Percentiles rank a stretch among this genome's conserved stretches.
phyloP scores from a whole-genome alignment of 2,888 invertebrate species.

The Zaprionus obscuricornis region DNA sequence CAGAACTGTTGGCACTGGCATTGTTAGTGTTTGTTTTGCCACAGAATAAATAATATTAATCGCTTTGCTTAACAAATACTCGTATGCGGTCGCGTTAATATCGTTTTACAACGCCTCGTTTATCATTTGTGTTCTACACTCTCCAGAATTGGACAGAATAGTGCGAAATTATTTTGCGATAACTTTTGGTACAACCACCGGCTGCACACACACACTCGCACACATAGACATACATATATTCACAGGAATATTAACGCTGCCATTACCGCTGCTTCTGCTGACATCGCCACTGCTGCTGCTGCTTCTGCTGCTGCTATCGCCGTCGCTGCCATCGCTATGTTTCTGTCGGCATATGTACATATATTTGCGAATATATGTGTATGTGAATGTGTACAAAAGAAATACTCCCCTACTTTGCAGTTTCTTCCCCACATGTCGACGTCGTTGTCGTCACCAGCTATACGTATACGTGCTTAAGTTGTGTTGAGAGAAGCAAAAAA shows the following conservation, averaged over 20 bases:
- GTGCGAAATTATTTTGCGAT: conserved; percentile 59
- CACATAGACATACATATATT: too few species aligned
- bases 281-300: conserved; percentile 26
- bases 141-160: conserved; percentile 27
- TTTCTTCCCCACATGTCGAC: conserved; percentile 66
- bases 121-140: conserved; percentile 34
- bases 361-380: too few species aligned
- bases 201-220: conserved; percentile 53
- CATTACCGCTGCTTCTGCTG: conserved; percentile 11
- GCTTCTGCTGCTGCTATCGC: background rate
- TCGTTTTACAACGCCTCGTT: conserved; percentile 47
- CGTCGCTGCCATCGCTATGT: conserved; percentile 5
- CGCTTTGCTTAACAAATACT: conserved; percentile 62
- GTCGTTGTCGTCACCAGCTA: conserved; percentile 44
- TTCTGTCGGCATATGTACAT: background rate
- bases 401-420: conserved; percentile 68
- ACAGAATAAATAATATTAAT: conserved; percentile 71
- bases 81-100: conserved; percentile 32
- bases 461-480: conserved; percentile 73
- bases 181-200: conserved; percentile 68
- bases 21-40: conserved; percentile 58
- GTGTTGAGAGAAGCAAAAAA: conserved; percentile 53
- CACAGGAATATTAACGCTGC: too few species aligned
- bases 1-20: conserved; percentile 7
- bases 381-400: conserved; percentile 20